phyloP scores from a whole-genome alignment of 2,888 invertebrate species.

The Nomada ferruginata region DNA sequence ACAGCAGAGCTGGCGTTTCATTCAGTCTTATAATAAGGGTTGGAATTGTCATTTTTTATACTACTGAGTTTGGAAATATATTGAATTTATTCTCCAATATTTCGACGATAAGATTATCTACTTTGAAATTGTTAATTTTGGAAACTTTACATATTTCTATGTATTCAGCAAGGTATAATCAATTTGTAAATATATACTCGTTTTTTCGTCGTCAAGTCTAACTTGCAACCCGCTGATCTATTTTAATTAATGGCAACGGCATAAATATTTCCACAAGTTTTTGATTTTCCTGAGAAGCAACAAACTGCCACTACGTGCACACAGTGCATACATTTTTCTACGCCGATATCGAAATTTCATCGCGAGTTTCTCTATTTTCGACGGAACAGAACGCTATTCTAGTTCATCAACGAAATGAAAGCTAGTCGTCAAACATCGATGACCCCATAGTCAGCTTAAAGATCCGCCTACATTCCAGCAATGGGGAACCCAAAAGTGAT shows the following conservation, averaged over 20 bases:
- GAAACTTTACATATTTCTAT: background rate
- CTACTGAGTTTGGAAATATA: no score
- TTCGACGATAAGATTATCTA: background rate
- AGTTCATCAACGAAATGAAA: conserved; percentile 22
- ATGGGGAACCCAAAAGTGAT: conserved; percentile 33
- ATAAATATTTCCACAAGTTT: no score
- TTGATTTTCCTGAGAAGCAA: no score
- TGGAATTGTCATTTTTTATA: no score
- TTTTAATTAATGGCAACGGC: no score
- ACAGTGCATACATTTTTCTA: background rate
- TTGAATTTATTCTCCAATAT: background rate
- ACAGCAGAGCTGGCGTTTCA: no score
- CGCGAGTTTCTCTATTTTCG: conserved; percentile 12
- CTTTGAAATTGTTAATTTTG: background rate
- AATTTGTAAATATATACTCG: background rate
- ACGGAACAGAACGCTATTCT: background rate
- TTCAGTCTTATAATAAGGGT: no score
- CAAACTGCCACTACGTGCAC: no score
- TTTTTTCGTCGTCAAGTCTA: background rate
- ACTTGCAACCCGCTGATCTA: background rate
- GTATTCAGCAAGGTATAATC: background rate
- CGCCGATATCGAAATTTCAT: conserved; percentile 16
- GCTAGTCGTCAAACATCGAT: conserved; percentile 37
- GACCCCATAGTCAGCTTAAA: background rate
- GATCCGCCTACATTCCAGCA: conserved; percentile 25